Base-by-base conservation (phyloP, 2,888 invertebrate genomes). In the Stratiomys singularior region DNA sequence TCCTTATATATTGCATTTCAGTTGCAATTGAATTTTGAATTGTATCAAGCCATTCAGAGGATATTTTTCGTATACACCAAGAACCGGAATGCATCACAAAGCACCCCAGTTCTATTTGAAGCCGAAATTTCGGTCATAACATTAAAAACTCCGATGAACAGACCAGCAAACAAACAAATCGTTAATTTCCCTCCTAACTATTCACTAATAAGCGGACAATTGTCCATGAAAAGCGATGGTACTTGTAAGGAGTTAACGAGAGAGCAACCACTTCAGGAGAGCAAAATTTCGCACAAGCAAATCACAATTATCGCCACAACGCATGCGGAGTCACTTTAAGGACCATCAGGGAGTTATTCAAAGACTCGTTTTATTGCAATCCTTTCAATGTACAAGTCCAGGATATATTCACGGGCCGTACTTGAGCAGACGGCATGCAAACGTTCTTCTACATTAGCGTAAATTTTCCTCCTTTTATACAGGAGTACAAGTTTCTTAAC, bases 101-200 rank as follows among this genome's bases (percentile, higher is more conserved):
- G 21, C 18, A 66, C 58, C 58, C 58, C 25, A 52, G 15, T 52
- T 52, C 15, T 18, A 52, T 9, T 52, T 9, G 4, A 5, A 23
- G 66, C 18, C 37, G 21, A 66, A 66, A 37, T 66, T 66, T 37
- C 37, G 18, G 15, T 1, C 37, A 37, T 13, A 21, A 18, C 37
- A 72, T 28, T 1, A 56, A 52, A 72, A 67, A 52, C 52, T 15
- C 15, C 15, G 44, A 44, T 13, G 69, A 46, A 69, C 23, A 52
- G n/a, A 44, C 37, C 66, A 25, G 27, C 78, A 79, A 79, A 79
- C 78, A 79, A 79, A 79, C 79, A 79, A 79, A 78, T 79, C 76
- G 78, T 78, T 79, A 79, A 79, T 79, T 78, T 79, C 72, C 79
- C 71, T 77, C 71, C 27, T 56, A 58, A 64, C 46, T 76, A 72